These are phyloP conservation scores for Sarcophaga caerulescens DNA, from an alignment of 2,888 invertebrate species.

Conservation along the genomic window DNA sequence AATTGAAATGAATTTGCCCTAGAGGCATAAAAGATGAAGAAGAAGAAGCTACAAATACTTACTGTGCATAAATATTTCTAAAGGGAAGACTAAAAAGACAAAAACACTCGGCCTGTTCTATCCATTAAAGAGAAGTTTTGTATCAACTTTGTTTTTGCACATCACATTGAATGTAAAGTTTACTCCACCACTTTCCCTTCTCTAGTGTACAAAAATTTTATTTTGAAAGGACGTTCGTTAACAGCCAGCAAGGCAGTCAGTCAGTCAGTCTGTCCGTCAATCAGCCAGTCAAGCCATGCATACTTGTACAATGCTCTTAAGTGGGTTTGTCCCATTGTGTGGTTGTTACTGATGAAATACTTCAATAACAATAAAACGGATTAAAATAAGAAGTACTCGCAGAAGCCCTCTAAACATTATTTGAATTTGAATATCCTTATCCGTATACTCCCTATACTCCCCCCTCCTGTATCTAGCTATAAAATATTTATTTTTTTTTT, in stretches of 20 bases:
- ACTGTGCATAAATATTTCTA: slow-evolving; percentile 17
- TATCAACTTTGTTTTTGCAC: not conserved
- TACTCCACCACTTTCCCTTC: not conserved
- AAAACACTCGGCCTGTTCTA: too few species aligned
- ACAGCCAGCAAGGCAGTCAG: slow-evolving; percentile 15
- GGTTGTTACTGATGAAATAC: slow-evolving; percentile 60
- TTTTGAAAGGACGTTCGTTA: slow-evolving; percentile 17
- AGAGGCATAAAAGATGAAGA: slow-evolving; percentile 48
- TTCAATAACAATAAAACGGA: slow-evolving; percentile 55
- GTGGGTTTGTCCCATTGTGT: slow-evolving; percentile 41
- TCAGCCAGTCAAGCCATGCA: not conserved
- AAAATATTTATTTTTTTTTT: slow-evolving; percentile 38
- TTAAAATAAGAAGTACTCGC: slow-evolving; percentile 28
- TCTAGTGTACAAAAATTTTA: not conserved
- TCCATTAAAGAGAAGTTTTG: not conserved
- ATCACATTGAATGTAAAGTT: not conserved
- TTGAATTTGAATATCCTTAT: not conserved
- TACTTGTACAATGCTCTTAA: not conserved
- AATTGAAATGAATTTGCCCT: slow-evolving; percentile 61
- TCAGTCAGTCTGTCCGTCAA: not conserved
- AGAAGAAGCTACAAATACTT: slow-evolving; percentile 11
- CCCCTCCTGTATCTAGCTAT: too few species aligned
- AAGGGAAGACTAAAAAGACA: too few species aligned
- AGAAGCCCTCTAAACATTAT: slow-evolving; percentile 41
- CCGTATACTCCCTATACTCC: too few species aligned